A percentile compares a stretch with the other conserved stretches of the same genome.
Conservation (phyloP, 1,140 invertebrate species). For the Orchesella cincta region DNA sequence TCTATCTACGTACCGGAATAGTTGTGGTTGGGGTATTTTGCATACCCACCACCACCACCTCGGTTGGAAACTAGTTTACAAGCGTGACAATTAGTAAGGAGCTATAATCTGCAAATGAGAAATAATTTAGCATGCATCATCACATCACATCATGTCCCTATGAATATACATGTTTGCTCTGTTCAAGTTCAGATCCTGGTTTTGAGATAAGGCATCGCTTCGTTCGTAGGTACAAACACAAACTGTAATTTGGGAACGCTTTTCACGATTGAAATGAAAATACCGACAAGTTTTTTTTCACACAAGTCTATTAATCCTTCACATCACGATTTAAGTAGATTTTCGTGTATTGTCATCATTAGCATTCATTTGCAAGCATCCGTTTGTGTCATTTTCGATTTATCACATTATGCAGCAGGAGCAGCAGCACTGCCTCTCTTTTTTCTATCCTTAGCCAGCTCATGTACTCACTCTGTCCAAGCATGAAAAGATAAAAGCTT, state of each 20-base stretch:
- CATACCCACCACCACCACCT: too few species aligned
- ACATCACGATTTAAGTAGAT: slow-evolving; percentile 27
- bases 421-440: too few species aligned
- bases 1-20: too few species aligned
- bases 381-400: slow-evolving; percentile 22
- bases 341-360: slow-evolving; percentile 28
- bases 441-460: too few species aligned
- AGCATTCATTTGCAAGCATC: slow-evolving; percentile 29
- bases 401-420: slow-evolving; percentile 6
- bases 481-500: too few species aligned
- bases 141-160: slow-evolving; percentile 7
- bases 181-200: background rate
- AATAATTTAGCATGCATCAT: slow-evolving; percentile 15
- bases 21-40: too few species aligned
- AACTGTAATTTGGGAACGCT: background rate
- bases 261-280: background rate
- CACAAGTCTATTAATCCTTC: slow-evolving; percentile 17
- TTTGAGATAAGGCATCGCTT: background rate
- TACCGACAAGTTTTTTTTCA: slow-evolving; percentile 26
- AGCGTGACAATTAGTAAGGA: slow-evolving; percentile 18
- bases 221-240: background rate
- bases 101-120: slow-evolving; percentile 9
- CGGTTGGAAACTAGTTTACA: slow-evolving; percentile 8
- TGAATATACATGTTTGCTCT: background rate
- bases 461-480: too few species aligned